A percentile compares a stretch with the other conserved stretches of the same genome.
These are phyloP conservation scores for Luscinia luscinia DNA, from an alignment of 2,797 vertebrate species.

Conservation along the genomic window DNA sequence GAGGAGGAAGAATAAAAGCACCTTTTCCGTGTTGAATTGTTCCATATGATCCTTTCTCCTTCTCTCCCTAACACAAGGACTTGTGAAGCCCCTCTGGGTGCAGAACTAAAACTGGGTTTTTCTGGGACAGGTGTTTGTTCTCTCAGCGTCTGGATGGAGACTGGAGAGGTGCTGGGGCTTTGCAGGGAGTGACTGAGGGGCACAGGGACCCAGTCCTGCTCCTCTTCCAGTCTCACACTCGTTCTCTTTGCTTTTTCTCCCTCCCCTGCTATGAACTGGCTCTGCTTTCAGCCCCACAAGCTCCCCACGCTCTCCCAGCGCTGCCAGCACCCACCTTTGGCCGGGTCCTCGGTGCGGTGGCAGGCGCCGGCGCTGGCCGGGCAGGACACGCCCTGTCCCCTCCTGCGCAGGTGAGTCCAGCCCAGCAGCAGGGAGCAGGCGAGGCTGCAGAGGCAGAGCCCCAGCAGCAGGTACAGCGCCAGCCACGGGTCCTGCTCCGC, in stretches of 20 bases:
- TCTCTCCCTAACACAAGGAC: neutral
- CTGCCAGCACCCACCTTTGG: slow-evolving; percentile 61
- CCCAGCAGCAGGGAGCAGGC: slow-evolving; percentile 75
- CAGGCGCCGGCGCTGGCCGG: neutral
- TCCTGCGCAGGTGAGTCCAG: slow-evolving; percentile 70
- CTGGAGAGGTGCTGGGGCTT: neutral
- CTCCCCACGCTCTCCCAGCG: neutral
- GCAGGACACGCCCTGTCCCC: slow-evolving; percentile 22
- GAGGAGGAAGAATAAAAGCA: neutral
- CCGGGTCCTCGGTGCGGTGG: neutral
- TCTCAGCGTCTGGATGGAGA: neutral
- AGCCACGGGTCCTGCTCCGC: slow-evolving; percentile 52
- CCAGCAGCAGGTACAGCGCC: slow-evolving; percentile 72
- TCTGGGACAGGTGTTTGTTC: neutral
- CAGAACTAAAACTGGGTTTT: neutral
- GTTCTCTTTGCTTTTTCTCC: neutral
- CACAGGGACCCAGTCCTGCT: neutral
- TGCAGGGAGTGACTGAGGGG: neutral
- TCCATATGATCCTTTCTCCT: neutral
- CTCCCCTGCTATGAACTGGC: fast-evolving
- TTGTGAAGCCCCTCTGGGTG: neutral
- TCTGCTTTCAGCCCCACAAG: neutral
- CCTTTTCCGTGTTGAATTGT: neutral
- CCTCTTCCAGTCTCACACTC: neutral
- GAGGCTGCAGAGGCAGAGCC: slow-evolving; percentile 71